Percentiles rank a stretch among this genome's conserved stretches.
These are phyloP conservation scores for Cavia aperea DNA, from an alignment of 2,113 vertebrate species.

Conservation along the genomic window DNA sequence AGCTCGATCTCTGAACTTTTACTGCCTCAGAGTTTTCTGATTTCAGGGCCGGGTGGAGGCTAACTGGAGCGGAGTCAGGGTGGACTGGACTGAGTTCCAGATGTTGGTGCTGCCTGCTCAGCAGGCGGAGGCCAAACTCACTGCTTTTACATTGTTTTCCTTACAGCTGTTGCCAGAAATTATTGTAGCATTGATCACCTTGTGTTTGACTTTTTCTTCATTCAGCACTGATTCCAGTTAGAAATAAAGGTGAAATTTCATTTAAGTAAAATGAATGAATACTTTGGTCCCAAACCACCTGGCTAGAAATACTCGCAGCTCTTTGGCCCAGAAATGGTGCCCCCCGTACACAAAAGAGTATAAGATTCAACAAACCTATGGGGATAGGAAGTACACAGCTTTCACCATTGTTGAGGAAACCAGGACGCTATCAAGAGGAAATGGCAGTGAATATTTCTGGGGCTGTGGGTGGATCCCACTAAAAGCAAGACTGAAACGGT, in stretches of 20 bases:
- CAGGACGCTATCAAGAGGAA: not conserved
- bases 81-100: fast-evolving
- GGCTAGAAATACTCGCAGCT: not conserved
- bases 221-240: not conserved
- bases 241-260: not conserved
- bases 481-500: not conserved
- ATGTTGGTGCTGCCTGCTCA: not conserved
- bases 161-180: not conserved
- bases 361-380: not conserved
- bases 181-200: not conserved
- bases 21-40: not conserved
- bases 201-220: not conserved
- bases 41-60: not conserved
- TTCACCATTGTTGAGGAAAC: not conserved
- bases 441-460: not conserved
- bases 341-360: not conserved
- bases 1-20: not conserved
- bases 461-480: fast-evolving
- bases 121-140: not conserved
- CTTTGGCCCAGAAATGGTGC: not conserved
- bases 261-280: not conserved
- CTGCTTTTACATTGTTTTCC: not conserved
- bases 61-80: not conserved
- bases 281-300: not conserved
- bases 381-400: not conserved